Percentiles rank a stretch among this genome's conserved stretches.
Conservation (phyloP, 2,888 invertebrate species). For the Cheilosia urbana region DNA sequence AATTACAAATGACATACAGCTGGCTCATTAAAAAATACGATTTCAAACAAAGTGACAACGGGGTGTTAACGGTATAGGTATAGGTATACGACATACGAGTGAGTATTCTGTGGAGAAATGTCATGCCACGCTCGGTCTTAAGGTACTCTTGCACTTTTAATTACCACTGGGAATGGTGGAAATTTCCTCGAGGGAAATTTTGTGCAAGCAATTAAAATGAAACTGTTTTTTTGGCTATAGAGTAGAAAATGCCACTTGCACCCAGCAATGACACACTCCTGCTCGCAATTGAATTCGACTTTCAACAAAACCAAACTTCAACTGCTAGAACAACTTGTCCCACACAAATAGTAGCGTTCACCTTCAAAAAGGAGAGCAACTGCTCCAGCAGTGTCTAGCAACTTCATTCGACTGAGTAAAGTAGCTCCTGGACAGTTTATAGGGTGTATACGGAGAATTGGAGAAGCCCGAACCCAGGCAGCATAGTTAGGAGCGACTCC, state of each 20-base stretch:
- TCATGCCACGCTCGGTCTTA: neutral
- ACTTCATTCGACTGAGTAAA: slow-evolving; percentile 64
- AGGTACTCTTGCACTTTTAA: slow-evolving; percentile 56
- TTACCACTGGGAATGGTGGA: slow-evolving; percentile 44
- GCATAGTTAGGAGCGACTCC: slow-evolving; percentile 63
- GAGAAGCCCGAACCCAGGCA: slow-evolving; percentile 6
- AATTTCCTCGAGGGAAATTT: slow-evolving; percentile 32
- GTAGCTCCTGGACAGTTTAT: slow-evolving; percentile 61
- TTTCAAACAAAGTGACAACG: slow-evolving; percentile 49
- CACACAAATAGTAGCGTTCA: slow-evolving; percentile 13
- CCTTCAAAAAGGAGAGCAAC: slow-evolving; percentile 1
- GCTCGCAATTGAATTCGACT: slow-evolving; percentile 48
- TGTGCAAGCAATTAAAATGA: slow-evolving; percentile 52
- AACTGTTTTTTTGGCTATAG: slow-evolving; percentile 30
- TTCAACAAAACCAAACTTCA: slow-evolving; percentile 38
- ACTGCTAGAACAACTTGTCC: slow-evolving; percentile 33
- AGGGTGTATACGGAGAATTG: slow-evolving; percentile 20
- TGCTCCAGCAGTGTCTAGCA: slow-evolving; percentile 31
- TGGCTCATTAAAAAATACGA: slow-evolving; percentile 28
- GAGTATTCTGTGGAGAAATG: slow-evolving; percentile 4
- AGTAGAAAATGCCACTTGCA: slow-evolving; percentile 25
- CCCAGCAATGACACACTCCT: slow-evolving; percentile 15
- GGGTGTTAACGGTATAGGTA: slow-evolving; percentile 8
- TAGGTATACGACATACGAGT: no score
- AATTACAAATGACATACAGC: slow-evolving; percentile 32